These are phyloP conservation scores for Tachina grossa DNA, from an alignment of 2,888 invertebrate genomes.

Conservation along the genomic window DNA sequence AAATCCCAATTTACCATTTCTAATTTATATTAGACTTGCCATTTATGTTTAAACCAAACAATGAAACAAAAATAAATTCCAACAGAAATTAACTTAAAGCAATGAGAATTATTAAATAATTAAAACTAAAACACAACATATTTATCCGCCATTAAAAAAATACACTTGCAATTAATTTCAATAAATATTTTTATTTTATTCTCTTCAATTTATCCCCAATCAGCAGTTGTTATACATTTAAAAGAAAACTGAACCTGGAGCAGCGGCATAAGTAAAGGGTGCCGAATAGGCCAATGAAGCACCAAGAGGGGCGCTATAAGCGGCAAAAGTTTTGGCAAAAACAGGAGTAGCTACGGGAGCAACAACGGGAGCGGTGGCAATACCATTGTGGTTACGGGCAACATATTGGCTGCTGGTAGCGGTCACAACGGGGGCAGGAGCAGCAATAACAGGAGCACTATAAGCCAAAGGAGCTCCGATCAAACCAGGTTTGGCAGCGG, in stretches of 20 bases:
- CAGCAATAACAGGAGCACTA: background rate
- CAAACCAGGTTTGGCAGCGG: conserved; percentile 15
- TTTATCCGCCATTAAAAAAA: too few species aligned
- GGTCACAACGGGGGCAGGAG: conserved; percentile 63
- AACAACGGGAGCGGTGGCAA: conserved; percentile 63
- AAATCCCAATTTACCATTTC: too few species aligned
- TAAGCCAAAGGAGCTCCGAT: conserved; percentile 16
- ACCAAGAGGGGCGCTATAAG: conserved; percentile 52
- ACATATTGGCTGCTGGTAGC: conserved; percentile 65
- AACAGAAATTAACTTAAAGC: too few species aligned
- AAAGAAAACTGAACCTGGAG: conserved; percentile 1
- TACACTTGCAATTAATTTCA: background rate
- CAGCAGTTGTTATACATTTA: background rate
- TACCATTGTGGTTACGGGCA: conserved; percentile 67
- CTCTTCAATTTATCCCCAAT: conserved; percentile 10
- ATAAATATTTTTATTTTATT: conserved; percentile 24
- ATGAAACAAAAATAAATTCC: too few species aligned
- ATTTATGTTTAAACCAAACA: too few species aligned
- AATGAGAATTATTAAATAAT: too few species aligned
- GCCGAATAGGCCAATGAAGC: conserved; percentile 63
- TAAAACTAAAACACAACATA: too few species aligned
- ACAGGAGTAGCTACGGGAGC: conserved; percentile 62
- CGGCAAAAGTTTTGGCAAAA: conserved; percentile 34
- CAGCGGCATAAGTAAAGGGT: conserved; percentile 41
- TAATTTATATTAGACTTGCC: too few species aligned